phyloP scores from a whole-genome alignment of 2,888 invertebrate species.

The Leptinotarsa juncta region DNA sequence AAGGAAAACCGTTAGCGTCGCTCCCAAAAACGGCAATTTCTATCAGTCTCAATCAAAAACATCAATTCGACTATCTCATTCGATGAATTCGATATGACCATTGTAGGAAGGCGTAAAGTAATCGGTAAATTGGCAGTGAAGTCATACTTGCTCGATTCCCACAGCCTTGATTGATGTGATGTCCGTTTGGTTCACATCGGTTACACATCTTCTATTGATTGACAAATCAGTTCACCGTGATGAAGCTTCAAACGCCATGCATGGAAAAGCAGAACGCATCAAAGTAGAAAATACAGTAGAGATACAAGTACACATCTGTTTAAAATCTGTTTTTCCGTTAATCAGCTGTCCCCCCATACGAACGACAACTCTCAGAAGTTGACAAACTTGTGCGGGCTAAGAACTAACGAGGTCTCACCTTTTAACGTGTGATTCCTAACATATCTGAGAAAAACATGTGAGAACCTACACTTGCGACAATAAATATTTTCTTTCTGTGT shows the following conservation, averaged over 20 bases:
- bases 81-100: background rate
- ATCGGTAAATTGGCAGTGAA: slow-evolving; percentile 4
- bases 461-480: too few relatives aligned
- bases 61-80: background rate
- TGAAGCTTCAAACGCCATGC: background rate
- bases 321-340: too few relatives aligned
- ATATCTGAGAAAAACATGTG: too few relatives aligned
- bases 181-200: background rate
- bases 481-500: too few relatives aligned
- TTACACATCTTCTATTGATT: slow-evolving; percentile 4
- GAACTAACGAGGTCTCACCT: too few relatives aligned
- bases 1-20: background rate
- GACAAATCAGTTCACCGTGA: background rate
- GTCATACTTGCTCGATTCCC: background rate
- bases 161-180: background rate
- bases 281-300: too few relatives aligned
- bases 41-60: background rate
- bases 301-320: too few relatives aligned
- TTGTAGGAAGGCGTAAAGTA: background rate
- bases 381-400: too few relatives aligned
- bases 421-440: too few relatives aligned
- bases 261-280: background rate
- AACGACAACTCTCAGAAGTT: too few relatives aligned
- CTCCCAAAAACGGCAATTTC: background rate
- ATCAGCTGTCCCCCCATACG: too few relatives aligned